Conservation (phyloP, 2,797 vertebrate species). For the Gymnoscopelus microlampas region DNA sequence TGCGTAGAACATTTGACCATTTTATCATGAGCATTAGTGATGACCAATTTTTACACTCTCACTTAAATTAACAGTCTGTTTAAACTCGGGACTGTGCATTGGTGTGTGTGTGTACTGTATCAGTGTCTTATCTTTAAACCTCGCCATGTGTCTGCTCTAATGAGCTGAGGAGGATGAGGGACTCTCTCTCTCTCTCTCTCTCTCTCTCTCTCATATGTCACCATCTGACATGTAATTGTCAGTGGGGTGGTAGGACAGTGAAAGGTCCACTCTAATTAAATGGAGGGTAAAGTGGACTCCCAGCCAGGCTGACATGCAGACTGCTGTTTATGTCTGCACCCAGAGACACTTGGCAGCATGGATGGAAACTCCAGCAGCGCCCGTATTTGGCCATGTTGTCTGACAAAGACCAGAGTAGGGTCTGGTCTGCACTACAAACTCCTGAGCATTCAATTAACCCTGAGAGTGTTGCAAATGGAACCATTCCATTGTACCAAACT, state of each 20-base stretch:
- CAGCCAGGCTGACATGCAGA: conserved; percentile 46
- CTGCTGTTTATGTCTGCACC: conserved; percentile 76
- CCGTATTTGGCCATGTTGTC: conserved; percentile 77
- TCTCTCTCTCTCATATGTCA: not conserved
- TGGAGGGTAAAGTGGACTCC: conserved; percentile 36
- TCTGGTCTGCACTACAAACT: not conserved
- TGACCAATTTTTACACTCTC: no score
- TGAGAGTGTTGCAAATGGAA: no score
- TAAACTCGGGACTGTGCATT: not conserved
- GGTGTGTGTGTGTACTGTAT: not conserved
- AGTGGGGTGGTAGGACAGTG: conserved; percentile 41
- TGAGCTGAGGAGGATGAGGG: conserved; percentile 1
- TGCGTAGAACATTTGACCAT: no score
- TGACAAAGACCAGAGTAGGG: conserved; percentile 43
- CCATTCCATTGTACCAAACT: no score
- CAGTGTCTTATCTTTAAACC: not conserved
- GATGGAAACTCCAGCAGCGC: conserved; percentile 48
- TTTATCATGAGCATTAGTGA: no score
- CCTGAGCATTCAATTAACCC: no score
- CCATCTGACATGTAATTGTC: conserved; percentile 50
- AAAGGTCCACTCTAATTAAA: conserved; percentile 75
- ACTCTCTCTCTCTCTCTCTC: not conserved
- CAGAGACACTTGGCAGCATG: conserved; percentile 68
- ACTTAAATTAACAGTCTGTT: no score
- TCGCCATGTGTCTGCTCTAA: conserved; percentile 8